phyloP scores from a whole-genome alignment of 2,888 invertebrate genomes.

The Catocala sponsa region DNA sequence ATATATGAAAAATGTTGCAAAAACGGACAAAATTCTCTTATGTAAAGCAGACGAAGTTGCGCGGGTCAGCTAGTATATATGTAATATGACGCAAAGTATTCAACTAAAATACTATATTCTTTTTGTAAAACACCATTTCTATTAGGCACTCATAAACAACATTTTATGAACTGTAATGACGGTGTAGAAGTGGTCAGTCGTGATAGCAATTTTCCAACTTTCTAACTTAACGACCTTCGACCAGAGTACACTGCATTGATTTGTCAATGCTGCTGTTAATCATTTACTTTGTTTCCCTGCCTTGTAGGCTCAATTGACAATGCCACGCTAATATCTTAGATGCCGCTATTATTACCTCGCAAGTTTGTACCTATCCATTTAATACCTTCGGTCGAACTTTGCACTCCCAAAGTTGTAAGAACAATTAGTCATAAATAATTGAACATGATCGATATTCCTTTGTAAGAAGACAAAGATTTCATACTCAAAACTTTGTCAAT shows the following conservation, averaged over 20 bases:
- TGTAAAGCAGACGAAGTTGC: no score
- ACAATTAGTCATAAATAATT: conserved; percentile 83
- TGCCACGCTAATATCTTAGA: conserved; percentile 27
- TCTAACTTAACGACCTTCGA: not conserved
- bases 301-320: conserved; percentile 16
- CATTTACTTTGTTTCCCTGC: conserved; percentile 12
- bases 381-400: conserved; percentile 64
- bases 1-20: no score
- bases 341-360: conserved; percentile 50
- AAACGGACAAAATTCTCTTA: no score
- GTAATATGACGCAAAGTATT: no score
- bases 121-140: conserved; percentile 49
- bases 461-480: conserved; percentile 80
- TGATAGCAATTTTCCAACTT: not conserved
- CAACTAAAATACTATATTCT: conserved; percentile 11
- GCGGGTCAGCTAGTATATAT: no score
- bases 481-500: conserved; percentile 83
- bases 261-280: conserved; percentile 1
- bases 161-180: conserved; percentile 57
- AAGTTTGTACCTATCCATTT: conserved; percentile 55
- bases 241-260: no score
- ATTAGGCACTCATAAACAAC: conserved; percentile 56
- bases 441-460: conserved; percentile 79
- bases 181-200: conserved; percentile 36
- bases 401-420: conserved; percentile 65